Evolutionary conservation across 2,113 vertebrate species (phyloP).

Genomic region (Odontophorus gujanensis): DNA sequence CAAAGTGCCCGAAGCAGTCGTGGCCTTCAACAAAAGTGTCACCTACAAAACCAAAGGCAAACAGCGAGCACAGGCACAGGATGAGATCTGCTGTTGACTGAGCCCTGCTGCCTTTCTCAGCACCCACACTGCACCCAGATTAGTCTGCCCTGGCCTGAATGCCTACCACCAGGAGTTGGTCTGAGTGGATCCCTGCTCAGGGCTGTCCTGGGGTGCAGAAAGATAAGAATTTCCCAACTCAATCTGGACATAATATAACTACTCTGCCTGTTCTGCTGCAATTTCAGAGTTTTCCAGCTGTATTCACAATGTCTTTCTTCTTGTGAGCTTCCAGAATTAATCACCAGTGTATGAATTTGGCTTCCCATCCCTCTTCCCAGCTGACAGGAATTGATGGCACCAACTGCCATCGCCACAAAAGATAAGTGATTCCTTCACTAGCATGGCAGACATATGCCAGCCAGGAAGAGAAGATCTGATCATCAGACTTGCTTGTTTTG

Average conservation of each 20-base stretch:
- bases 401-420: conserved; percentile 40
- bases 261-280: neutral
- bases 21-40: neutral
- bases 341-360: conserved; percentile 40
- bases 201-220: neutral
- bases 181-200: neutral
- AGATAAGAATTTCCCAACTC: neutral
- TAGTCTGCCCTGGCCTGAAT: neutral
- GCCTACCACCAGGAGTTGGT: neutral
- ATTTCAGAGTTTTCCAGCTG: conserved; percentile 14
- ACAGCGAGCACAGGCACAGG: neutral
- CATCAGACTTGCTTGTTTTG: conserved; percentile 60
- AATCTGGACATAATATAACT: neutral
- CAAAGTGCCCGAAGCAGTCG: neutral
- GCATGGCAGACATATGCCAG: conserved; percentile 61
- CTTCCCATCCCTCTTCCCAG: conserved; percentile 20
- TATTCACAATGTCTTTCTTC: conserved; percentile 25
- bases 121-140: neutral
- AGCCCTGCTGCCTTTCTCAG: neutral
- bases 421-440: conserved; percentile 58
- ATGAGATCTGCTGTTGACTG: neutral
- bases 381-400: conserved; percentile 65
- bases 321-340: conserved; percentile 24
- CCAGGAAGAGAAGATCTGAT: conserved; percentile 55
- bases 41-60: neutral